Evolutionary conservation across 2,797 vertebrate species (phyloP).

Genomic region (Staurois parvus): DNA sequence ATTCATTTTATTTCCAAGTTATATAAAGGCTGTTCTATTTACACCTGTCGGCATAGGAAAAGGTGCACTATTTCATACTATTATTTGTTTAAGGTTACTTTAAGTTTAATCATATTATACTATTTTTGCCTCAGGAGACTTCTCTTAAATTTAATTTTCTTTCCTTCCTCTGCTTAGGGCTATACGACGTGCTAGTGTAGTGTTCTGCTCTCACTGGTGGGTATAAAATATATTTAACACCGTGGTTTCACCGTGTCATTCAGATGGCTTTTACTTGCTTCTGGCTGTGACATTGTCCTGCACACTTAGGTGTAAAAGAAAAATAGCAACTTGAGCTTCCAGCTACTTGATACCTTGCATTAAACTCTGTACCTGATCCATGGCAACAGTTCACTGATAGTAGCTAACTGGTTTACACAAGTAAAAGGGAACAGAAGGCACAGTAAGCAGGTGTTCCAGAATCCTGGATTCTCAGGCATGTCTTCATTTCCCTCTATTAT

Average conservation of each 20-base stretch:
- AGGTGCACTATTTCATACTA: neutral
- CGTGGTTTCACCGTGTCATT: neutral
- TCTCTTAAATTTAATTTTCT: neutral
- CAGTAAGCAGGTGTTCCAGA: neutral
- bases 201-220: neutral
- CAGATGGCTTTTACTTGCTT: neutral
- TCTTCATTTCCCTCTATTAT: too few species aligned
- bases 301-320: neutral
- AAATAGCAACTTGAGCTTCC: neutral
- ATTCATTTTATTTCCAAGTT: neutral
- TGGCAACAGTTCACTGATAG: neutral
- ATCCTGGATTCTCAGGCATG: too few species aligned
- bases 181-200: neutral
- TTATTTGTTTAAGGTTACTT: neutral
- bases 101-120: neutral
- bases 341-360: constrained; percentile 13
- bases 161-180: neutral
- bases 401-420: neutral
- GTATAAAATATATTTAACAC: neutral
- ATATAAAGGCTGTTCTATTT: neutral
- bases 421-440: neutral
- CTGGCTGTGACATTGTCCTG: neutral
- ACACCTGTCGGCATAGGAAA: neutral
- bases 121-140: neutral
- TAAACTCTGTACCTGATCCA: constrained; percentile 1